Evolutionary conservation across 2,888 invertebrate species (phyloP), one percentile per base, ranked within the genome.

Genomic region (Andrena hattorfiana): DNA sequence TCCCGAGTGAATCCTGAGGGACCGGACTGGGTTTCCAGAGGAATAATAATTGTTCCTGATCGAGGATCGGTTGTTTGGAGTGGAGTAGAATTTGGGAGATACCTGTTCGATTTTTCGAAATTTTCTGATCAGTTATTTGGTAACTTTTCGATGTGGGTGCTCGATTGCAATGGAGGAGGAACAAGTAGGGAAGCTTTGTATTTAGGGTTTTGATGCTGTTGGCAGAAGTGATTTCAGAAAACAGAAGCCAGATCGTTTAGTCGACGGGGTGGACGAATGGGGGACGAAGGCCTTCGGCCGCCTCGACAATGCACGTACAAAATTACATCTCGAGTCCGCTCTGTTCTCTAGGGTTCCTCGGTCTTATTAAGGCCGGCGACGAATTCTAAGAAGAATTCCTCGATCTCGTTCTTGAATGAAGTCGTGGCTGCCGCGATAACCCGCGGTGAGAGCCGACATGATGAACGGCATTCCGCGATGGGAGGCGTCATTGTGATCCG

Each of bases 361-460:
- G 75, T 85, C 87, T 85, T 82, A 87, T 89, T 87, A 85, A 75
- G 78, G 49, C 30, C 76, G 56, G 1, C 75, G 74, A 85, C 77
- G 81, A 83, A 86, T 87, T 81, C 76, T 67, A 77, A 88, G 86
- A 88, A 85, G 89, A 89, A 89, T 89, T 88, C 86, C 86, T 89
- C 85, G 88, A 89, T 89, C 89, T 86, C 77, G 82, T 75, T 66
- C 72, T 56, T 87, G 88, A 89, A 89, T 88, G 86, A 89, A 89
- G 88, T 89, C 81, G 89, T 82, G 86, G 88, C 89, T 86, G 87
- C 88, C 81, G 89, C 83, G 88, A 81, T 84, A 76, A 85, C 85
- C 86, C 82, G 83, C 81, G 85, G 86, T 74, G 84, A 80, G 80
- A 85, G 64, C 77, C 77, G 85, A 79, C 81, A 87, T 85, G 89